Evolutionary conservation across 2,113 vertebrate species (phyloP), one percentile per base, ranked within the genome.

Genomic region (Gopherus evgoodei): DNA sequence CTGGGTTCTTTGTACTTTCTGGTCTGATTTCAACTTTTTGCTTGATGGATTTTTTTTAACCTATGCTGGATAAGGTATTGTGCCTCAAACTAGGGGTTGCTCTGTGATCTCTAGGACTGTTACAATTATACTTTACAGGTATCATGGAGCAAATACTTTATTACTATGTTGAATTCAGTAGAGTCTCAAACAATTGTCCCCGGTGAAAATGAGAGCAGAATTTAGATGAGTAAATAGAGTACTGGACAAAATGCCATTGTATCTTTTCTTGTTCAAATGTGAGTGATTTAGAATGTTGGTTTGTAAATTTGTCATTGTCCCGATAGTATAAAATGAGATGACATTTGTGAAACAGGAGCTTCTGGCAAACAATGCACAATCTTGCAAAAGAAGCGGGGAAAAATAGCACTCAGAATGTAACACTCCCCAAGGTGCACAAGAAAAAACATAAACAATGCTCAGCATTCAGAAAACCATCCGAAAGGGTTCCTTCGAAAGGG

Each of bases 281-380:
- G 13, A 90, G 42, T 84, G 8, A 92, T 81, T 95, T 92, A 84
- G 80, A 86, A 59, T 75, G 76, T 86, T 92, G 93, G 72, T 89
- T 91, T 83, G 9, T 19, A 94, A 42, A 12, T 83, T 94, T 97
- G 88, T 89, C 89, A 83, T 1, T 86, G 38, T 90, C 42, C 44
- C 65, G 42, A 4, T 69, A 83, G 90, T 87, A 95, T 75, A 94
- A 84, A 56, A 62, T 22, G 27, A 87, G 96, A 94, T 83, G 83
- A 14, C n/a, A 31, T 85, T 92, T 92, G 52, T 92, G 95, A 95
- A 97, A 93, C 21, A 81, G 22, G 25, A 97, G 22, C 57, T 88
- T 90, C 89, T 91, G 75, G 78, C 79, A 93, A 96, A 93, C 57
- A 91, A 44, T 56, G 12, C 11, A 69, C 59, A 52, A 1, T 86